Evolutionary conservation across 2,888 invertebrate species (phyloP).

Genomic region (Melinaea marsaeus): DNA sequence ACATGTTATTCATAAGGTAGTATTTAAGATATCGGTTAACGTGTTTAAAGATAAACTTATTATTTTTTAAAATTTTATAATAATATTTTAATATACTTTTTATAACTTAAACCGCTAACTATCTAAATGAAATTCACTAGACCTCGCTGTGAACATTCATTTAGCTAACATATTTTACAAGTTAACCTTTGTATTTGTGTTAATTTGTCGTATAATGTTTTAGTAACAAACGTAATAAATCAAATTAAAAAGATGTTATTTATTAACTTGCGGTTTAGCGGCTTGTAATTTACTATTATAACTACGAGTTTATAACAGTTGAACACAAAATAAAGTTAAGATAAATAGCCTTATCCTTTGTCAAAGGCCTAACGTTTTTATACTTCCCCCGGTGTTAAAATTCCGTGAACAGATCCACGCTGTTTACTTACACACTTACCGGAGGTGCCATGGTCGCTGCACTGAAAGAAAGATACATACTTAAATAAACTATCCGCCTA

Average conservation of each 20-base stretch:
- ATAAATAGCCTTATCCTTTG: too few relatives aligned
- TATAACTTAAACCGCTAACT: constrained; percentile 16
- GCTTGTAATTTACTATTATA: not conserved
- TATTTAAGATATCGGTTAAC: too few relatives aligned
- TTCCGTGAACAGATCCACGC: too few relatives aligned
- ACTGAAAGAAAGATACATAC: too few relatives aligned
- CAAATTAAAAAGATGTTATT: not conserved
- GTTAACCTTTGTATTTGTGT: constrained; percentile 31
- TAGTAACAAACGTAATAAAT: constrained; percentile 1
- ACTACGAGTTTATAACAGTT: not conserved
- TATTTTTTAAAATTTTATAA: too few relatives aligned
- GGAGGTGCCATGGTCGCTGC: too few relatives aligned
- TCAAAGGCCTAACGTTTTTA: too few relatives aligned
- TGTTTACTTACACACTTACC: too few relatives aligned
- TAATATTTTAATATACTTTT: not conserved
- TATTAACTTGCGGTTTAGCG: not conserved
- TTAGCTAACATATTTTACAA: constrained; percentile 36
- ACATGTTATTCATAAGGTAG: too few relatives aligned
- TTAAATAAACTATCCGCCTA: too few relatives aligned
- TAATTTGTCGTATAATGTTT: constrained; percentile 25
- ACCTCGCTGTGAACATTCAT: constrained; percentile 32
- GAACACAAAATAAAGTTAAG: not conserved
- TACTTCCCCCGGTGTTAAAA: too few relatives aligned
- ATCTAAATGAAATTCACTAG: constrained; percentile 33
- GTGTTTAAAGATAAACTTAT: too few relatives aligned